Evolutionary conservation across 92 coral and sea anemone genomes (phyloP).

Genomic region (Phenganax stokvisi): DNA sequence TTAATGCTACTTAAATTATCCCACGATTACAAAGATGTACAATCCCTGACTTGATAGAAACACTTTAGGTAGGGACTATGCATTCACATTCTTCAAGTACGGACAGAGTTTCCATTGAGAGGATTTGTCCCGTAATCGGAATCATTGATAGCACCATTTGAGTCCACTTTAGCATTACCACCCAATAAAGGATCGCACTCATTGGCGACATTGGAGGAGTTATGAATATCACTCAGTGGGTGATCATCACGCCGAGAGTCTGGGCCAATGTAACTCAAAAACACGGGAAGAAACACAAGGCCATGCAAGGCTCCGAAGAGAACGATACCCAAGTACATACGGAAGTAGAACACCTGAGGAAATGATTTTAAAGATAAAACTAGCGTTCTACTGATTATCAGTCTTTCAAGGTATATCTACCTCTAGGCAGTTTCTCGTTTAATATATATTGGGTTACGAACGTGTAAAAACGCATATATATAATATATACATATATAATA

Average conservation of each 20-base stretch:
- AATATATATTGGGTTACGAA: too few relatives aligned
- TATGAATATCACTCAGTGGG: background rate
- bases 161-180: background rate
- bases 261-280: constrained; percentile 90
- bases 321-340: constrained; percentile 94
- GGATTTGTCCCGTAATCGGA: background rate
- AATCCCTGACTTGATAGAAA: too few relatives aligned
- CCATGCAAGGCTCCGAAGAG: constrained; percentile 90
- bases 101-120: background rate
- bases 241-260: constrained; percentile 34
- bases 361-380: background rate
- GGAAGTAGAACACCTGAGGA: constrained; percentile 73
- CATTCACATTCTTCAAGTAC: background rate
- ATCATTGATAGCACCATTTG: background rate
- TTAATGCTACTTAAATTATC: too few relatives aligned
- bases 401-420: too few relatives aligned
- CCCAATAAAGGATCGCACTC: constrained; percentile 10
- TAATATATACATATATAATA: too few relatives aligned
- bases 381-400: too few relatives aligned
- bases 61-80: background rate
- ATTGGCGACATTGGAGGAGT: background rate
- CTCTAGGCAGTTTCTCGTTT: too few relatives aligned
- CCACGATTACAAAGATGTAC: too few relatives aligned
- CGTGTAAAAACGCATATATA: too few relatives aligned
- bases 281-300: constrained; percentile 84